phyloP scores from a whole-genome alignment of 2,113 vertebrate genomes.

The Halcyon senegalensis region DNA sequence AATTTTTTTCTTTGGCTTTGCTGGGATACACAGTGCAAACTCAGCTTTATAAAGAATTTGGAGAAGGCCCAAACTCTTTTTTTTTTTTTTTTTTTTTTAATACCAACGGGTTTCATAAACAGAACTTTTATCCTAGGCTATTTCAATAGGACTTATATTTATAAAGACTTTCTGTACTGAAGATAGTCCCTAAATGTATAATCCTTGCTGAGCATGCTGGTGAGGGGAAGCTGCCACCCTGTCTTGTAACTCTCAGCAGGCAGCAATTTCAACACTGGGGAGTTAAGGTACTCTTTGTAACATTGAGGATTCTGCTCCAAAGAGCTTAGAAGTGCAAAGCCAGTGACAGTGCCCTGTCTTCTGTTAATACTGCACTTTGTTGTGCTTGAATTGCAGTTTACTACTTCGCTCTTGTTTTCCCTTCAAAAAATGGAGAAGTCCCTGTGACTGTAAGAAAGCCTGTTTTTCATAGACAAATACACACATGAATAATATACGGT shows the following conservation, averaged over 20 bases:
- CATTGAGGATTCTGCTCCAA: not conserved
- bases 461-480: not conserved
- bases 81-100: not conserved
- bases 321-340: constrained; percentile 26
- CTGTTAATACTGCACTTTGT: not conserved
- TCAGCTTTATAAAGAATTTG: not conserved
- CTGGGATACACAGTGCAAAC: not conserved
- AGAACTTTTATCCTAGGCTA: constrained; percentile 6
- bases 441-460: not conserved
- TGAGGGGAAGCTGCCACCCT: not conserved
- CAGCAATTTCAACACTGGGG: not conserved
- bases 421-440: not conserved
- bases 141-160: not conserved
- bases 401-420: not conserved
- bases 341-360: not conserved
- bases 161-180: constrained; percentile 10
- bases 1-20: not conserved
- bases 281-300: not conserved
- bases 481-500: not conserved
- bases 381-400: not conserved
- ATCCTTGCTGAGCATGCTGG: constrained; percentile 21
- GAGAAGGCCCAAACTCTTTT: not conserved
- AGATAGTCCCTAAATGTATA: not conserved
- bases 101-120: constrained; percentile 16
- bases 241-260: not conserved